Base-by-base conservation (phyloP, 2,888 invertebrate genomes). In the Carcina quercana region DNA sequence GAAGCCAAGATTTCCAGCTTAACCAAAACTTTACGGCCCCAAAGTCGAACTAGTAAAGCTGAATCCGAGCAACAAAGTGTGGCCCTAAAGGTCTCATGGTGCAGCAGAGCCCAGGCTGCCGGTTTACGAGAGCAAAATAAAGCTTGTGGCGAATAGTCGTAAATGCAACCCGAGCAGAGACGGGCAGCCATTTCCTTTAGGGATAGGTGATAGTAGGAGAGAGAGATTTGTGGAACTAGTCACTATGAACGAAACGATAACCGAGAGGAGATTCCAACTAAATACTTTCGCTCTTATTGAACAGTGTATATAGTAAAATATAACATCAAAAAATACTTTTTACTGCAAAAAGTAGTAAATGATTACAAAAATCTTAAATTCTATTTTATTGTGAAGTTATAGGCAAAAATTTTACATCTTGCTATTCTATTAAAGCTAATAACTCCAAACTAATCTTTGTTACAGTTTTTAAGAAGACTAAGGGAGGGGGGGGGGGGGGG, bases 121-220 rank as follows among this genome's bases (percentile, higher is more conserved):
- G n/a, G n/a, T n/a, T n/a, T n/a, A n/a, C n/a, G n/a, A 59, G 58
- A 50, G 53, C 53, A 50, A 53, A 56, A 57, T 61, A 61, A 62
- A 57, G 53, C 51, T 53, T 42, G 50, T 40, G 45, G 42, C 53
- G 46, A 46, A 51, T 53, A n/a, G 47, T 49, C 45, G 59, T 52
- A 50, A 58, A 54, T 53, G 53, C 54, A 51, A 45, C 46, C 45
- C 38, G 41, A 34, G 47, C 35, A 39, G 42, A 45, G 40, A 39
- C 40, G 22, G 22, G 15, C 34, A 34, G 29, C 48, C 42, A 47
- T 58, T 53, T 51, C 33, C 47, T 43, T 45, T 45, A 28, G 38
- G 14, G 24, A 10, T 24, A 10, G 24, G 6, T 8, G 1, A 2
- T 3, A 20, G 10, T 8, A 4, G 20, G 2, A 20, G 10, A n/a